Evolutionary conservation across 2,113 vertebrate species (phyloP), one percentile per base, ranked within the genome.

Genomic region (Tachysurus fulvidraco): DNA sequence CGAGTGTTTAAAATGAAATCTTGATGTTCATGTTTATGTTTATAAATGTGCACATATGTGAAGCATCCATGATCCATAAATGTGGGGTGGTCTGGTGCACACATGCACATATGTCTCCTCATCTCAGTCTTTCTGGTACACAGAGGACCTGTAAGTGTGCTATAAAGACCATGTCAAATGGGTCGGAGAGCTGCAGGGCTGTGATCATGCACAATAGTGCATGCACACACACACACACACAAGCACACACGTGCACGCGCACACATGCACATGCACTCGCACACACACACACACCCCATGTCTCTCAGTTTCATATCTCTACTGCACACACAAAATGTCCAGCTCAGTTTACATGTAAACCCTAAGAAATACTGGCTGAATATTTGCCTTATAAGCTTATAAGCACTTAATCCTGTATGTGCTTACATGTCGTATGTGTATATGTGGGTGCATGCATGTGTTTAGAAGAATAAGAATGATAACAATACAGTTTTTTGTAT

Each of bases 101-200:
- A 73, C 69, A 46, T 76, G 13, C 23, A 83, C 30, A 64, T 19
- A 54, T 23, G 44, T n/a, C 12, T 60, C 13, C 55, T 28, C 82
- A 69, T 60, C 46, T 55, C 67, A 85, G 67, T 73, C 41, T 46
- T 28, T 62, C 23, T 3, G 30, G 71, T 62, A 46, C 59, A 50
- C 16, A 79, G 55, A 23, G 30, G 28, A 11, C 5, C 6, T 65
- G 60, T 25, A 57, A 71, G 30, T 69, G 65, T 83, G 52, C 50
- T 21, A 71, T 67, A 44, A 83, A 3, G 9, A 44, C 19, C 65
- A 36, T 71, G 50, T 69, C 19, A 52, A 57, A 85, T 60, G 65
- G 67, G 59, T 86, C 84, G 77, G 16, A 23, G 21, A 67, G 87
- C 89, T 88, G 59, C 65, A 86, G 86, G 88, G 78, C 82, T 86